Evolutionary conservation across 2,113 vertebrate genomes (phyloP), one percentile per base, ranked within the genome.

Genomic region (Fulica atra): DNA sequence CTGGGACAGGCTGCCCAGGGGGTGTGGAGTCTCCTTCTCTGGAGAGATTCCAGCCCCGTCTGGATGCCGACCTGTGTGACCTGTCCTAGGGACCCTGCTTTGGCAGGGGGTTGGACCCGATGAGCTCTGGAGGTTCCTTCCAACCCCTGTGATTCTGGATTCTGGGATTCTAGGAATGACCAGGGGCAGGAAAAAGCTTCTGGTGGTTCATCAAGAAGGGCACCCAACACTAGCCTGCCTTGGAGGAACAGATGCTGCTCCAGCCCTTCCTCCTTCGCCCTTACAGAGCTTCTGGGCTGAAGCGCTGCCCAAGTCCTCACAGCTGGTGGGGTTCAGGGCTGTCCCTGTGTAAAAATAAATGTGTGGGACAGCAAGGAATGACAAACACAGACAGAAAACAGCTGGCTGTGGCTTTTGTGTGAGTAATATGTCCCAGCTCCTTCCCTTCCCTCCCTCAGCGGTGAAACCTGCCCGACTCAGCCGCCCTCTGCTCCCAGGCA

Each of bases 171-270:
- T 2, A n/a, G 86, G 78, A 53, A 42, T 19, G 28, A 11, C 59
- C 31, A 64, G 4, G 36, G 56, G 60, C 65, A 40, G 73, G 81
- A 50, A 46, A 83, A 11, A 4, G 8, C n/a, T 70, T 31, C 68
- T 63, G 56, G 11, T 3, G 28, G 6, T 73, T 54, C 16, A 12
- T 35, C 1, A 5, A 9, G 19, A 13, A 56, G 82, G 40, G 60
- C 46, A 40, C 33, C 48, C 74, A 1, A 1, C 1, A 0, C 31
- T 4, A 9, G 8, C 13, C 31, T 78, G 50, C 48, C 44, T 17
- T 2, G n/a, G 4, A 40, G 48, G 63, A 28, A 8, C 2, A 3
- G 31, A 8, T 3, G 0, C 63, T 23, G 44, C 28, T 64, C 42
- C 28, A 24, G 8, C 28, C 14, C 17, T 44, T 57, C 42, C 42